Percentiles rank a stretch among this genome's conserved stretches.
Evolutionary conservation across 2,113 vertebrate species (phyloP).

Genomic region (Bufo bufo): DNA sequence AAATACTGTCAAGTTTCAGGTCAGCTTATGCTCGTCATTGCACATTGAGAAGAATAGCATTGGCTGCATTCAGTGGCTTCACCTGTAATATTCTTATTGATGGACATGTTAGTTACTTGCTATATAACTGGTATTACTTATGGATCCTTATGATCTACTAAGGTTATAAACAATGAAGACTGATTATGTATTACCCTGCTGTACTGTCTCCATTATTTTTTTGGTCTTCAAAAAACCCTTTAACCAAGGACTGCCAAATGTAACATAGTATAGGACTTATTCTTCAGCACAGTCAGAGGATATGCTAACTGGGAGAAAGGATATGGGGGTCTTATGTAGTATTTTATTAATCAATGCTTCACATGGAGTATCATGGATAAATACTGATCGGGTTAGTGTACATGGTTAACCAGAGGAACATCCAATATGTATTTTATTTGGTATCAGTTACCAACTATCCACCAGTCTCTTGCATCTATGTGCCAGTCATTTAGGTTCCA

Average conservation of each 20-base stretch:
- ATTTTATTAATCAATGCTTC: not conserved
- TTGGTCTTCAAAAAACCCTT: not conserved
- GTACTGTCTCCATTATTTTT: not conserved
- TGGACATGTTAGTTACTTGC: not conserved
- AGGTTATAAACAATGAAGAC: not conserved
- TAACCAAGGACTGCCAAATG: not conserved
- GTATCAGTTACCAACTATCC: too few relatives aligned
- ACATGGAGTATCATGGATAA: not conserved
- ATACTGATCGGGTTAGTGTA: not conserved
- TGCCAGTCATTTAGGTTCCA: too few relatives aligned
- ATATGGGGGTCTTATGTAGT: not conserved
- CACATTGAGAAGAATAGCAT: not conserved
- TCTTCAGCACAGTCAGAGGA: not conserved
- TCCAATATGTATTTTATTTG: too few relatives aligned
- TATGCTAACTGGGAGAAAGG: not conserved
- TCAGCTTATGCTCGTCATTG: not conserved
- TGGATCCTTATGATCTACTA: not conserved
- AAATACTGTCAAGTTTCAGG: slow-evolving; percentile 20
- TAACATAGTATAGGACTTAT: too few relatives aligned
- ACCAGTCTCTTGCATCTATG: too few relatives aligned
- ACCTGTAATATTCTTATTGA: not conserved
- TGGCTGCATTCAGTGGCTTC: not conserved
- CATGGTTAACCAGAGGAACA: too few relatives aligned
- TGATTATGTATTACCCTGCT: not conserved
- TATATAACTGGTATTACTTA: not conserved